phyloP scores from a whole-genome alignment of 2,113 vertebrate genomes.

The Thunnus thynnus region DNA sequence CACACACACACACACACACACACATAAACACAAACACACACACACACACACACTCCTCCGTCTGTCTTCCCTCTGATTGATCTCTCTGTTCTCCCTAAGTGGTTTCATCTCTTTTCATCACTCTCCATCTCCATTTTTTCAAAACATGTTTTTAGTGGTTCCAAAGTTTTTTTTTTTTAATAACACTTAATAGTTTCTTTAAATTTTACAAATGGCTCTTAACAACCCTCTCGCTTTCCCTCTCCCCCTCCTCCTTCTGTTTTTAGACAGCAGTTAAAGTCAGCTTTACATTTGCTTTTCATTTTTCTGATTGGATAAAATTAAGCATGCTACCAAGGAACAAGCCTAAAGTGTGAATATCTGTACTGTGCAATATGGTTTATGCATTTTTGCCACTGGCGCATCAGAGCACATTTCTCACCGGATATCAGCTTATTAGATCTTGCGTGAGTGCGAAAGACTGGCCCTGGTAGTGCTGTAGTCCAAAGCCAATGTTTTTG shows the following conservation, averaged over 20 bases:
- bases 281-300: slow-evolving; percentile 56
- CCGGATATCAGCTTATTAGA: slow-evolving; percentile 79
- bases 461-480: slow-evolving; percentile 63
- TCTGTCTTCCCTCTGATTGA: slow-evolving; percentile 76
- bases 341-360: slow-evolving; percentile 78
- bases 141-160: slow-evolving; percentile 65
- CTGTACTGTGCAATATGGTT: slow-evolving; percentile 68
- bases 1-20: slow-evolving; percentile 8
- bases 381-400: slow-evolving; percentile 76
- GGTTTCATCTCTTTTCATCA: slow-evolving; percentile 81
- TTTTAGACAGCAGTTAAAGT: slow-evolving; percentile 57
- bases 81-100: slow-evolving; percentile 78
- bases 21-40: slow-evolving; percentile 16
- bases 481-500: slow-evolving; percentile 81
- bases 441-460: slow-evolving; percentile 74
- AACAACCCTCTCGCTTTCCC: slow-evolving; percentile 38
- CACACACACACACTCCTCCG: slow-evolving; percentile 52
- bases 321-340: slow-evolving; percentile 74
- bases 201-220: slow-evolving; percentile 70
- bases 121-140: slow-evolving; percentile 78
- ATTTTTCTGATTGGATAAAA: slow-evolving; percentile 58
- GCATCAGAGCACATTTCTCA: slow-evolving; percentile 65
- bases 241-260: background rate
- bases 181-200: slow-evolving; percentile 67
- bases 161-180: slow-evolving; percentile 63